These are phyloP conservation scores for Clupea harengus DNA, from an alignment of 2,113 vertebrate species.

Conservation along the genomic window DNA sequence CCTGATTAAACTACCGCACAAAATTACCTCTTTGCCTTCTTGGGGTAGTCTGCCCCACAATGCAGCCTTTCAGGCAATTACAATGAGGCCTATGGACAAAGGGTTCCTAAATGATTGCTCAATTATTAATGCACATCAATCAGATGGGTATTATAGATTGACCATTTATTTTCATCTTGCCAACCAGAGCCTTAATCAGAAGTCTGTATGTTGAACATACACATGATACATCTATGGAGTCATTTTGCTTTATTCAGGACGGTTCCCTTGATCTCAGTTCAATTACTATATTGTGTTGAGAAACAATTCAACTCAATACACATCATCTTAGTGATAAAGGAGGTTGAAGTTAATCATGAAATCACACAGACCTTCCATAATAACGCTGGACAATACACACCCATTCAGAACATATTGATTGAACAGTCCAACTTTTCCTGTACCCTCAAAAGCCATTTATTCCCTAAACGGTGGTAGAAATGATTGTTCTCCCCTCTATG, in stretches of 20 bases:
- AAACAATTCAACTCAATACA: slow-evolving; percentile 2
- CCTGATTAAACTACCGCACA: neutral
- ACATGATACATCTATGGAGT: neutral
- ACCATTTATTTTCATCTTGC: neutral
- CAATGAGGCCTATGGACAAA: neutral
- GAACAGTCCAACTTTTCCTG: neutral
- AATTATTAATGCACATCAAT: neutral
- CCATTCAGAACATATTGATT: neutral
- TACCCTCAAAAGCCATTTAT: neutral
- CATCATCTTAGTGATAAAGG: neutral
- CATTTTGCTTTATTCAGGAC: neutral
- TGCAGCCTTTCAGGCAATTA: neutral
- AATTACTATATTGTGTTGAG: neutral
- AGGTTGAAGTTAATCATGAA: neutral
- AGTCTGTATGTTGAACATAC: neutral
- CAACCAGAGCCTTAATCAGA: neutral
- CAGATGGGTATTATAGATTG: neutral
- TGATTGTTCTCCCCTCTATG: neutral
- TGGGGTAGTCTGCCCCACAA: neutral
- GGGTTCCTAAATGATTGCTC: neutral
- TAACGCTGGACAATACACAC: neutral
- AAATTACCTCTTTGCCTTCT: neutral
- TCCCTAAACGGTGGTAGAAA: neutral
- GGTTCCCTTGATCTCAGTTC: neutral
- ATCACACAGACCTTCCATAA: neutral